Evolutionary conservation across 1,140 invertebrate genomes (phyloP).

Genomic region (Drosophila auraria): DNA sequence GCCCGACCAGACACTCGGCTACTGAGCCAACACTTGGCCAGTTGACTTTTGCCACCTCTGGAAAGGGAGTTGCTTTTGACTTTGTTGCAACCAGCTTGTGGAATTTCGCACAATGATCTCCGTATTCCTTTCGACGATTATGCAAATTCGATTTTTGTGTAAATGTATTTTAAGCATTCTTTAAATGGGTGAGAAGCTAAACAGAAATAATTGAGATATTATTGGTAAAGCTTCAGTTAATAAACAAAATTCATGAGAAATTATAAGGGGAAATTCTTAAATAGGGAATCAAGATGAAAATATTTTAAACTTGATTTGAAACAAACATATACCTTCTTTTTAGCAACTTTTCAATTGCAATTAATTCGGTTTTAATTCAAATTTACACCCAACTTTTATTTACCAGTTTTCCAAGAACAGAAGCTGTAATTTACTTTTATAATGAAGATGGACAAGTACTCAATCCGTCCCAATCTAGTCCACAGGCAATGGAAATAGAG

Average conservation of each 20-base stretch:
- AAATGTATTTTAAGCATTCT: slow-evolving; percentile 8
- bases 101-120: slow-evolving; percentile 61
- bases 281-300: not conserved
- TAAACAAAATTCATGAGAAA: too few relatives aligned
- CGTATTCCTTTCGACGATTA: slow-evolving; percentile 22
- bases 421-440: slow-evolving; percentile 28
- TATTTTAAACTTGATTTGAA: not conserved
- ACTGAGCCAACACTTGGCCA: slow-evolving; percentile 52
- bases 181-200: not conserved
- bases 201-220: too few relatives aligned
- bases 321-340: not conserved
- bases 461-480: slow-evolving; percentile 35
- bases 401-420: not conserved
- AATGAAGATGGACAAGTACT: slow-evolving; percentile 64
- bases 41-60: slow-evolving; percentile 72
- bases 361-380: not conserved
- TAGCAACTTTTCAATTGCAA: not conserved
- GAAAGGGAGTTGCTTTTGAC: slow-evolving; percentile 11
- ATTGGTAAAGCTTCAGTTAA: too few relatives aligned
- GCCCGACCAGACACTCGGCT: slow-evolving; percentile 20
- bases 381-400: not conserved
- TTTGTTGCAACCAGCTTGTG: slow-evolving; percentile 41
- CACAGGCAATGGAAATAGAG: slow-evolving; percentile 12
- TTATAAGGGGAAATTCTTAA: too few relatives aligned
- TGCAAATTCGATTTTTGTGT: slow-evolving; percentile 17